Base-by-base conservation (phyloP, 2,797 vertebrate genomes). In the Sardinella longiceps region DNA sequence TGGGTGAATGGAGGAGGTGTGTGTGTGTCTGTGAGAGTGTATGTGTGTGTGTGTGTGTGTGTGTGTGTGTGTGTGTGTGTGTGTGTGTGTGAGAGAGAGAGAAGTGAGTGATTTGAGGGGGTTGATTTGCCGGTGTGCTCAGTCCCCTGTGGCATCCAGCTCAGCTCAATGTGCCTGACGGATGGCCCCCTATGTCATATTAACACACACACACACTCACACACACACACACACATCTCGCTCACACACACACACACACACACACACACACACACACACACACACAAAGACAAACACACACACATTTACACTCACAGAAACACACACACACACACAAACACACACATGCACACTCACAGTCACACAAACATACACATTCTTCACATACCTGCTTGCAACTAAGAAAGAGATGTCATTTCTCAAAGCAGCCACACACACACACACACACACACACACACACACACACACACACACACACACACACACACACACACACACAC, bases 391-490 rank as follows among this genome's bases (percentile, higher is more conserved):
- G n/a, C n/a, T n/a, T n/a, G n/a, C n/a, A n/a, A 18, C 15, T 12
- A 5, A 20, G 30, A 74, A 74, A 74, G 66, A 39, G 30, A 66
- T 66, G 63, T 70, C 63, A 70, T 70, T 70, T 70, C 63, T 70
- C 63, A 70, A 70, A 12, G 63, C 20, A 74, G 18, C 3, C 23
- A 60, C 18, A 60, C 18, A 3, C 5, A 23, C 56, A 0, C 20
- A 60, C 2, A 66, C 60, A 66, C 28, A 66, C 60, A 33, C 14
- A 3, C 25, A 66, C 60, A 9, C n/a, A 63, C 28, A 63, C 11
- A 70, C 63, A 70, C 63, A 30, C 63, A 66, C 63, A 66, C 63
- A 66, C 63, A 66, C 28, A 66, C 63, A 66, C 63, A 66, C 63
- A 25, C 25, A 63, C 58, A 25, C n/a, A 63, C n/a, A 63, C 60